These are phyloP conservation scores for Caenorhabditis macrosperma DNA, from an alignment of 2,888 invertebrate genomes.

Conservation along the genomic window DNA sequence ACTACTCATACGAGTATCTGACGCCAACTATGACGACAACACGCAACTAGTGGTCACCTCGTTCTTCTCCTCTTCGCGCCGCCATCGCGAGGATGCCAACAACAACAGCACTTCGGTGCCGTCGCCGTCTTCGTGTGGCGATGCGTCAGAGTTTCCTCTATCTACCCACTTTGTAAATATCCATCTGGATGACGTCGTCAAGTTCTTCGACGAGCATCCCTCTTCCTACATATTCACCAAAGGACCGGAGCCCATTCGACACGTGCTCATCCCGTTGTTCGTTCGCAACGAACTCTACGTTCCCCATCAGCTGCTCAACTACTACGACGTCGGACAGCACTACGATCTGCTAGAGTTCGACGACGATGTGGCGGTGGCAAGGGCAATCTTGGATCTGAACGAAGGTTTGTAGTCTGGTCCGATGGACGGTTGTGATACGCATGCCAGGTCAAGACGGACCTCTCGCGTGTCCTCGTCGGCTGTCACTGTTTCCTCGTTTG, in stretches of 20 bases:
- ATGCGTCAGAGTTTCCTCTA: slow-evolving; percentile 3
- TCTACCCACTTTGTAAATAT: slow-evolving; percentile 54
- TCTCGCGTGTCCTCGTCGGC: not conserved
- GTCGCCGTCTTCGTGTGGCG: slow-evolving; percentile 9
- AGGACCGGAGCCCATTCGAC: slow-evolving; percentile 49
- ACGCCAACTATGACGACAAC: slow-evolving; percentile 49
- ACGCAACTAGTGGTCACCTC: slow-evolving; percentile 51
- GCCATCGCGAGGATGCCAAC: slow-evolving; percentile 37
- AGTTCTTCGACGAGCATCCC: slow-evolving; percentile 51
- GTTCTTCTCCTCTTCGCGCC: too few species aligned
- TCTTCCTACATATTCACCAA: slow-evolving; percentile 35
- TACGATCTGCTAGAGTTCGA: not conserved
- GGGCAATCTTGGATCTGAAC: slow-evolving; percentile 37
- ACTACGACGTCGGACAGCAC: slow-evolving; percentile 42
- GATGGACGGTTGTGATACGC: slow-evolving; percentile 2
- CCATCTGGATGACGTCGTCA: slow-evolving; percentile 41
- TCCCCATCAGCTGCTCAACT: slow-evolving; percentile 43
- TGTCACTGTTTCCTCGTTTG: not conserved
- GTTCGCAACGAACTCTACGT: slow-evolving; percentile 33
- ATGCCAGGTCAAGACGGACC: not conserved
- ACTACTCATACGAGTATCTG: slow-evolving; percentile 64
- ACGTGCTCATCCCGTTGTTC: slow-evolving; percentile 48
- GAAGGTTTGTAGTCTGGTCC: slow-evolving; percentile 36
- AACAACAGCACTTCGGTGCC: slow-evolving; percentile 37
- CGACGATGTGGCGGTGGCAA: slow-evolving; percentile 29